Evolutionary conservation across 2,888 invertebrate genomes (phyloP), one percentile per base, ranked within the genome.

Genomic region (Pyralis farinalis): DNA sequence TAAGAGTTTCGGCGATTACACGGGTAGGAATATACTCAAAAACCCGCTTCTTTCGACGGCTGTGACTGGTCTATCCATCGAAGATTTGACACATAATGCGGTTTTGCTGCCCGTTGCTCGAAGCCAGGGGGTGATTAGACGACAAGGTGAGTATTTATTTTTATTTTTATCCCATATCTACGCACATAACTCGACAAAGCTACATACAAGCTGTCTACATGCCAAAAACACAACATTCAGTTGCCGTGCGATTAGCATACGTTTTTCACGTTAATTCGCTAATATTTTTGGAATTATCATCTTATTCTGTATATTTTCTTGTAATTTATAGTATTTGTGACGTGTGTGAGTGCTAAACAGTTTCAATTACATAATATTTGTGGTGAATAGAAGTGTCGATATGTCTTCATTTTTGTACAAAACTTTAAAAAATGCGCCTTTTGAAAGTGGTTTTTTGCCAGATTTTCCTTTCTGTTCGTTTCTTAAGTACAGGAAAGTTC

Each of bases 1-100:
- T 63, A 85, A 78, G 78, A 79, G 84, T 81, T 86, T 83, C 50
- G 83, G 86, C 66, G 86, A 87, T 63, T 71, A 80, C 47, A 64
- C 71, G 41, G 78, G 71, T 56, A 76, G 74, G 70, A 80, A 75
- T 69, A 66, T 80, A 46, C 79, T 88, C 63, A 87, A 86, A 89
- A 95, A 95, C 81, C 92, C 94, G 21, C 87, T 95, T 58, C 87
- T 95, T 48, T 93, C 93, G 56, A 93, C 92, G 40, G 93, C 94
- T 44, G 94, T 94, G 49, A 93, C 92, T 53, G 94, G 93, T 39
- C 91, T 93, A 53, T 92, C 93, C 8, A 90, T 93, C 40, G 94
- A 95, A 57, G 94, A 94, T 78, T 92, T 94, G 82, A 90, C 93
- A 51, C 92, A 93, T 69, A 93, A 93, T 78, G 92, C 93, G 43